Conservation (phyloP, 2,888 invertebrate genomes). For the Protodeltote pygarga region DNA sequence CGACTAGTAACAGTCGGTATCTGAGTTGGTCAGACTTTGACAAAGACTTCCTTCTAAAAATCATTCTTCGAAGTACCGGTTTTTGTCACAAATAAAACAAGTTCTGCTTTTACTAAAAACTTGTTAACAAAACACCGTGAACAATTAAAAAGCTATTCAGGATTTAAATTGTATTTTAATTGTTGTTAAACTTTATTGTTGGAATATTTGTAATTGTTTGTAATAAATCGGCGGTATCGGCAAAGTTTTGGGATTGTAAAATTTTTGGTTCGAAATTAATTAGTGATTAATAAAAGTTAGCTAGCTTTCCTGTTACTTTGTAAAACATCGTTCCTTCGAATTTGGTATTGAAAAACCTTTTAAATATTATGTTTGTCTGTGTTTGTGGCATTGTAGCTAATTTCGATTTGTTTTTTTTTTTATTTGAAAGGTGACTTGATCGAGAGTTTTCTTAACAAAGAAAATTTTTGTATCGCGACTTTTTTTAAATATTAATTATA, state of each 20-base stretch:
- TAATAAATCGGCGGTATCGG: conserved; percentile 26
- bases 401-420: no score
- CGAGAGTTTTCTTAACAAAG: no score
- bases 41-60: neutral
- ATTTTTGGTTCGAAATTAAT: conserved; percentile 1
- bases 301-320: neutral
- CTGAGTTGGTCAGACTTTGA: no score
- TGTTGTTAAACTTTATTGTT: conserved; percentile 41
- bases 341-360: no score
- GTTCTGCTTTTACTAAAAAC: conserved; percentile 24
- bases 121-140: conserved; percentile 32
- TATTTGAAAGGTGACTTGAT: no score
- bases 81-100: conserved; percentile 27
- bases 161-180: conserved; percentile 51
- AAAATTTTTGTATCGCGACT: no score
- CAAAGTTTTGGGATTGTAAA: conserved; percentile 16
- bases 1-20: no score
- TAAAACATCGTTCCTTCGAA: no score
- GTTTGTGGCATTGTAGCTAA: no score
- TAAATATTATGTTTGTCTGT: no score
- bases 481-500: no score
- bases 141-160: conserved; percentile 47
- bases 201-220: conserved; percentile 28
- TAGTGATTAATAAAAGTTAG: neutral
- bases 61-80: neutral